These are phyloP conservation scores for Hippocampus barbouri DNA, from an alignment of 2,113 vertebrate species.

Conservation along the genomic window DNA sequence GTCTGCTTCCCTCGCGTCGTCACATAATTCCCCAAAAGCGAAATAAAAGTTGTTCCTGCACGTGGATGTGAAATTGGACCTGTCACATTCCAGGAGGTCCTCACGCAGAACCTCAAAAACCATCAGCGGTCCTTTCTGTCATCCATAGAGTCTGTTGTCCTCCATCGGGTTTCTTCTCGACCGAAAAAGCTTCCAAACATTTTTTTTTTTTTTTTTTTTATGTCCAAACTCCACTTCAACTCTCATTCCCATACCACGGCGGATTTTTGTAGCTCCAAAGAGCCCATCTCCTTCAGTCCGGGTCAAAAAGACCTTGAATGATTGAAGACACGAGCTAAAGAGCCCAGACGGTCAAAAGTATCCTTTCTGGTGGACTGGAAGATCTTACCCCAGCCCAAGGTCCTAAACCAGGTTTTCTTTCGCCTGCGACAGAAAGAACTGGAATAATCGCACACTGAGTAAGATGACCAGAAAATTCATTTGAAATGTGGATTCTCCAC, in stretches of 20 bases:
- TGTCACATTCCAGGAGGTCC: neutral
- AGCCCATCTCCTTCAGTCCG: neutral
- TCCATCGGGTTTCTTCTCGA: neutral
- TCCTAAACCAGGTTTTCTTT: neutral
- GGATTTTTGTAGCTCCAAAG: neutral
- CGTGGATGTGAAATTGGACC: neutral
- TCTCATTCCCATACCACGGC: neutral
- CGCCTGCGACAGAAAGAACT: neutral
- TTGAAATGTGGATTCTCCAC: neutral
- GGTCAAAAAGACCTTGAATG: neutral
- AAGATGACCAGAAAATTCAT: too few relatives aligned
- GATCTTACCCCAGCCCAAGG: neutral
- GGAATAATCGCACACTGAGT: too few relatives aligned
- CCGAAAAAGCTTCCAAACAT: neutral
- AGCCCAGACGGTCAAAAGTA: neutral
- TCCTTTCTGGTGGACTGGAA: neutral
- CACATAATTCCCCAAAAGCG: neutral
- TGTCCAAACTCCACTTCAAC: neutral
- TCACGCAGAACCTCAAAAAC: neutral
- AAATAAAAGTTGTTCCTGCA: neutral
- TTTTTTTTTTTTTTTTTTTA: neutral
- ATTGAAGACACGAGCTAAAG: neutral
- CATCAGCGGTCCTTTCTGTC: neutral
- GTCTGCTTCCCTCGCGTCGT: neutral
- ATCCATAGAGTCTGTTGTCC: neutral